Conservation (phyloP, 2,797 vertebrate species). For the Podargus strigoides region DNA sequence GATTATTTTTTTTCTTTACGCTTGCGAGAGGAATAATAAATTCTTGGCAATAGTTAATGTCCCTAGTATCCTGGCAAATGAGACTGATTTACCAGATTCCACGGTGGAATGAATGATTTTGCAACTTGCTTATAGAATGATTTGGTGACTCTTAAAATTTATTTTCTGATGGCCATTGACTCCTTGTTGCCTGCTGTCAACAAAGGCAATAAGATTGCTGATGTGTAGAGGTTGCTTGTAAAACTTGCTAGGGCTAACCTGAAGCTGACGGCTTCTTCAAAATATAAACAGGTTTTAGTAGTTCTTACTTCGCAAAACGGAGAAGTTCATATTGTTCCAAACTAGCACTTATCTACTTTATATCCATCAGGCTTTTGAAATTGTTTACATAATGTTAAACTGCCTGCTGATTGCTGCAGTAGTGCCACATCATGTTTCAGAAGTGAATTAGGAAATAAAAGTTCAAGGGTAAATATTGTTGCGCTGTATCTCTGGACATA, state of each 20-base stretch:
- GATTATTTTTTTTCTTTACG: not conserved
- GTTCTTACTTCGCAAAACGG: not conserved
- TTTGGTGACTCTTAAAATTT: not conserved
- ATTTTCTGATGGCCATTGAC: not conserved
- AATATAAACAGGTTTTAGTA: not conserved
- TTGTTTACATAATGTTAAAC: not conserved
- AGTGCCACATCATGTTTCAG: constrained; percentile 20
- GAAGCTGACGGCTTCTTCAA: not conserved
- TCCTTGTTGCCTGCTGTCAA: not conserved
- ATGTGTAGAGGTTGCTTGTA: not conserved
- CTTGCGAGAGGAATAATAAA: not conserved
- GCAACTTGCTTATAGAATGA: not conserved
- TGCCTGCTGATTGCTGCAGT: not conserved
- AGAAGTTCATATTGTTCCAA: not conserved
- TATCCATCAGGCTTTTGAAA: constrained; percentile 6
- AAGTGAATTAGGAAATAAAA: constrained; percentile 11
- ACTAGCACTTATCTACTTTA: not conserved
- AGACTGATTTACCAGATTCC: not conserved
- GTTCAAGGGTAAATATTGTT: not conserved
- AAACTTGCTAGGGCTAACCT: not conserved
- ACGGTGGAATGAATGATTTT: not conserved
- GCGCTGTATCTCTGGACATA: not conserved
- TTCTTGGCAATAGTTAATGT: not conserved
- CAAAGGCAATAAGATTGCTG: not conserved
- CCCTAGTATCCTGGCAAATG: not conserved